Evolutionary conservation across 2,797 vertebrate species (phyloP).

Genomic region (Dromococcyx pavoninus): DNA sequence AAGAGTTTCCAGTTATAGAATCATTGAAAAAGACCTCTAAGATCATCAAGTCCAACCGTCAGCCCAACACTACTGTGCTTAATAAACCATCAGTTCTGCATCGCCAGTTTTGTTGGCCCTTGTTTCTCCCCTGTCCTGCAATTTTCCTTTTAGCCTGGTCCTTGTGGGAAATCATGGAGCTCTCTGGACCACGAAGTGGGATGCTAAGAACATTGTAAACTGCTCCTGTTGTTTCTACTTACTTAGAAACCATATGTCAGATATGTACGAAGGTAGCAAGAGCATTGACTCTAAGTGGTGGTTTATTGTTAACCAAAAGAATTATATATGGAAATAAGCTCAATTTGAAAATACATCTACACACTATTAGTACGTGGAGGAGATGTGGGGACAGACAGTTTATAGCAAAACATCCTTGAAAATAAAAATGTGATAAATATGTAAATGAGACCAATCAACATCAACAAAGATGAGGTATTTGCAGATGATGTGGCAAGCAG

Average conservation of each 20-base stretch:
- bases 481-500: constrained; percentile 70
- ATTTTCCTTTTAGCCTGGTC: neutral
- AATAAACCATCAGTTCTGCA: neutral
- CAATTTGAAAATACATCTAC: constrained; percentile 64
- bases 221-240: constrained; percentile 70
- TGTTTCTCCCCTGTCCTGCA: neutral
- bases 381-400: constrained; percentile 44
- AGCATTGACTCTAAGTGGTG: constrained; percentile 52
- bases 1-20: neutral
- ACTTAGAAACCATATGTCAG: constrained; percentile 67
- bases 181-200: constrained; percentile 9
- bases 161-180: constrained; percentile 15
- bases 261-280: constrained; percentile 46
- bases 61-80: no score
- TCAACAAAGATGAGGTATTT: constrained; percentile 71
- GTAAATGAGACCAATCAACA: constrained; percentile 75
- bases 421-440: constrained; percentile 74
- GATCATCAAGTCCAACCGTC: no score
- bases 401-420: constrained; percentile 70
- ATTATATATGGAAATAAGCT: constrained; percentile 62
- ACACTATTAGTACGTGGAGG: constrained; percentile 42
- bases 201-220: constrained; percentile 62
- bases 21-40: no score
- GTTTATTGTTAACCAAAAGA: constrained; percentile 64
- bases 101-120: neutral